Evolutionary conservation across 2,797 vertebrate genomes (phyloP), one percentile per base, ranked within the genome.

Genomic region (Rhincodon typus): DNA sequence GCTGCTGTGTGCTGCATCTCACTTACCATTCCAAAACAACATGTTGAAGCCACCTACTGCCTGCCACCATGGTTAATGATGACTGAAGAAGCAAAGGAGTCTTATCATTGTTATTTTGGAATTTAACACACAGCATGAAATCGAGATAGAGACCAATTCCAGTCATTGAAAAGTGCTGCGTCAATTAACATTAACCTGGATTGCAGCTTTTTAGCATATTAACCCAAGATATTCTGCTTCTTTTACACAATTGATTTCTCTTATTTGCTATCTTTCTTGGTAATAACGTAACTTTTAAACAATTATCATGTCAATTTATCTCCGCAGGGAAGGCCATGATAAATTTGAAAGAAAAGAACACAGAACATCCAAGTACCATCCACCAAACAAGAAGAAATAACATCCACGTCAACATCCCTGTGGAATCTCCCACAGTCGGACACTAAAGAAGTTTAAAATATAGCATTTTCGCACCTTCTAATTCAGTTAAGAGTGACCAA

Each of bases 291-390:
- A 87, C 96, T 97, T 96, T 96, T 74, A 84, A 97, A 97, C 95
- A 46, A 67, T 82, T 91, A 42, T 17, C 17, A n/a, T 77, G 15
- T 96, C 96, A 90, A 46, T 96, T 96, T 96, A 34, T 96, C 69
- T 67, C 96, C 95, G 94, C 97, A 99, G 99, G 97, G 99, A 99
- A 97, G 98, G 98, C 96, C 99, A 99, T 96, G 98, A 99, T 97
- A 98, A 98, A 97, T 98, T 98, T 97, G 99, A 99, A 96, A 97
- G 98, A 97, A 98, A 98, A 97, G 99, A 99, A 96, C 99, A 99
- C 96, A 98, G 96, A 96, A 98, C 98, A 46, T 97, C 97, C 67
- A 97, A 96, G 96, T 99, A 99, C 97, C 97, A 96, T 30, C 97
- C 97, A 46, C 98, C 98, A 27, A 97, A 96, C 96, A 98, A 97